Conservation (phyloP, 1,140 invertebrate genomes). For the Scaptomyza hsui region DNA sequence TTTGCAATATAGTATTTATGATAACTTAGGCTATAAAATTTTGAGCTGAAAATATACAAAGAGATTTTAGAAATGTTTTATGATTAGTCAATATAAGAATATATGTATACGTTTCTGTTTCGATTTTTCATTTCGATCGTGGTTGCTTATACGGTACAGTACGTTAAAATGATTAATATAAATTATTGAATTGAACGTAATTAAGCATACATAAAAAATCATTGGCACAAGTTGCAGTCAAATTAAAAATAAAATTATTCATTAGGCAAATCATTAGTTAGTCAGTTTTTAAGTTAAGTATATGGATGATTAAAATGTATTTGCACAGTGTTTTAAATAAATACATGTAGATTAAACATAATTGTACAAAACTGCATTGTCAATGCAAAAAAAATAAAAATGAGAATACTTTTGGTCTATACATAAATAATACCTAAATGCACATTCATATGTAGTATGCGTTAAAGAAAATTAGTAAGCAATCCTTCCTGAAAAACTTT, state of each 20-base stretch:
- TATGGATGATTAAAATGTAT: slow-evolving; percentile 38
- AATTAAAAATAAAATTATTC: slow-evolving; percentile 67
- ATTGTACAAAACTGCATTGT: background rate
- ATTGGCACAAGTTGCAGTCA: slow-evolving; percentile 84
- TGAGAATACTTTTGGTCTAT: slow-evolving; percentile 68
- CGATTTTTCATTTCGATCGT: slow-evolving; percentile 23
- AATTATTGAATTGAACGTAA: slow-evolving; percentile 58
- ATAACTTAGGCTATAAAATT: slow-evolving; percentile 75
- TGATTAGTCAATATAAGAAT: slow-evolving; percentile 53
- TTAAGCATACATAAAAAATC: slow-evolving; percentile 70
- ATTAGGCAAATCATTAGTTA: slow-evolving; percentile 48
- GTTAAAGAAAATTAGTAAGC: slow-evolving; percentile 7
- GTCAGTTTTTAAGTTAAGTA: slow-evolving; percentile 8
- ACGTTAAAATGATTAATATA: slow-evolving; percentile 30
- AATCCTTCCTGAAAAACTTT: slow-evolving; percentile 27
- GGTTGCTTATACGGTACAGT: slow-evolving; percentile 50
- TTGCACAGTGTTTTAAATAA: slow-evolving; percentile 37
- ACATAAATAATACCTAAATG: slow-evolving; percentile 22
- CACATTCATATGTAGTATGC: slow-evolving; percentile 10
- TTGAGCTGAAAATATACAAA: slow-evolving; percentile 83
- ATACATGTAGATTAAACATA: slow-evolving; percentile 23
- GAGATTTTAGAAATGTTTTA: slow-evolving; percentile 61
- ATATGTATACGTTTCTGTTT: slow-evolving; percentile 36
- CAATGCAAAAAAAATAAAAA: slow-evolving; percentile 7
- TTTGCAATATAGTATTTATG: slow-evolving; percentile 3